Percentiles rank a stretch among this genome's conserved stretches.
Evolutionary conservation across 2,888 invertebrate genomes (phyloP).

Genomic region (Orchesella flavescens): DNA sequence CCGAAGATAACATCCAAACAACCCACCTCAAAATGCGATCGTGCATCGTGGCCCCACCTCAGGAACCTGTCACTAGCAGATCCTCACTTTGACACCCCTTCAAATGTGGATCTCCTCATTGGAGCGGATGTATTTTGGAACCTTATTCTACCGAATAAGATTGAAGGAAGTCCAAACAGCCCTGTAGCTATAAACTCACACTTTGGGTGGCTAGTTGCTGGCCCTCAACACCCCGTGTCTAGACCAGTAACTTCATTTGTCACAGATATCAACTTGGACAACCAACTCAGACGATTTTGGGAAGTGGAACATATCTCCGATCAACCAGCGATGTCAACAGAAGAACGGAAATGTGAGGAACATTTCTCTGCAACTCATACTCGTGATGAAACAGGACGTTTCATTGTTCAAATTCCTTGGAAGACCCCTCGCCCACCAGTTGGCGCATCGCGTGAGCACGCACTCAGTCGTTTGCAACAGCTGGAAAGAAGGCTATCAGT

Average conservation of each 20-base stretch:
- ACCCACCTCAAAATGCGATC: not conserved
- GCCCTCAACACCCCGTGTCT: not conserved
- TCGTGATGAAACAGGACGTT: not conserved
- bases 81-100: not conserved
- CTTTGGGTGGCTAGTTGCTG: not conserved
- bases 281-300: not conserved
- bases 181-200: not conserved
- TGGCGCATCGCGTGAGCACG: not conserved
- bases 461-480: not conserved
- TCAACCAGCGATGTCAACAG: not conserved
- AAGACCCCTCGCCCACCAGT: not conserved
- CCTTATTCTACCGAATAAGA: not conserved
- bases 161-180: not conserved
- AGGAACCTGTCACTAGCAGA: no score
- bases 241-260: not conserved
- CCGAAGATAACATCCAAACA: slow-evolving; percentile 17
- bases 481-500: not conserved
- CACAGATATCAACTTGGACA: not conserved
- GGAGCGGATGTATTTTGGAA: not conserved
- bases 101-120: not conserved
- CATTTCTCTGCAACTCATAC: not conserved
- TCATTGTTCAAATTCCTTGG: slow-evolving; percentile 11
- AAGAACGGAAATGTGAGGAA: not conserved
- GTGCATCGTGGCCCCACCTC: no score
- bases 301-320: not conserved